Evolutionary conservation across 2,888 invertebrate species (phyloP), one percentile per base, ranked within the genome.

Genomic region (Phortica okadai): DNA sequence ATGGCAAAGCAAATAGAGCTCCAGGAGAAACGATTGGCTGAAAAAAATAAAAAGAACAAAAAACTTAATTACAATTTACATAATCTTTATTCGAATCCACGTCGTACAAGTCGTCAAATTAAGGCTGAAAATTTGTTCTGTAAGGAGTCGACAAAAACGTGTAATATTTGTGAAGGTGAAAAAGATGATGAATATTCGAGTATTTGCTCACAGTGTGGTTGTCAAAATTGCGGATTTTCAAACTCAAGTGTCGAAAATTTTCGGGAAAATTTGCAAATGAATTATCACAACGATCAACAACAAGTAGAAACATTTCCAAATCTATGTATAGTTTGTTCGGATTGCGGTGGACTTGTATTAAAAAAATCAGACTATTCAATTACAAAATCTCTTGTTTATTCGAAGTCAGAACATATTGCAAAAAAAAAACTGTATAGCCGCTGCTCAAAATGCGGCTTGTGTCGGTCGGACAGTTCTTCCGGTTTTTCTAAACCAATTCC

Each of bases 81-180:
- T 14, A 33, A 14, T 2, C 33, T 72, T 14, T 72, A 72, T 72
- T 14, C 50, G 6, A 2, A 56, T 25, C 70, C 70, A 72, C 70
- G 70, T 25, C 6, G 16, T 6, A 72, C 70, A 33, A n/a, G 33
- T 16, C 42, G 70, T 41, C 41, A 72, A 14, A 21, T 21, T 7
- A 72, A 56, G 25, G n/a, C 16, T 45, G 62, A 62, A 21, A 25
- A 62, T 25, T 25, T 62, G 62, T 62, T 25, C 25, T 6, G 50
- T 21, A 45, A 6, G 7, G 16, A 16, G 44, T 11, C 10, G 5
- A 6, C 62, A 62, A 62, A 62, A 62, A 33, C 5, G 41, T 50
- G 6, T 21, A 33, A 21, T 10, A 11, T 7, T 62, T 5, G 21
- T 62, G 25, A 4, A 8, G 25, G 2, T 21, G 33, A 59, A 59